Evolutionary conservation across 2,113 vertebrate species (phyloP), one percentile per base, ranked within the genome.

Genomic region (Sapayoa aenigma): DNA sequence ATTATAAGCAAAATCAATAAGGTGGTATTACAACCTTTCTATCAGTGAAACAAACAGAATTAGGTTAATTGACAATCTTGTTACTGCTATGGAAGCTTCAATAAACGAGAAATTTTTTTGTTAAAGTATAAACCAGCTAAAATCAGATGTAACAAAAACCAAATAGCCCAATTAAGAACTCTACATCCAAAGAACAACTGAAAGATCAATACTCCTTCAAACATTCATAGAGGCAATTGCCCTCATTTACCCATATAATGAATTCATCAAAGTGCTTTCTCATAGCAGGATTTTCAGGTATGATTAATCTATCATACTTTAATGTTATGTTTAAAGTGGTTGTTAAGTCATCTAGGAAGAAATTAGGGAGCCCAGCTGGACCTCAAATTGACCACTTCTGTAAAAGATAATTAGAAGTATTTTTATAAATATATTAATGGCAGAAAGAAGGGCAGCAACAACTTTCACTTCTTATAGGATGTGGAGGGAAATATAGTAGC

Each of bases 21-120:
- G 46, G 62, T 74, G 78, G 53, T 76, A 94, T 94, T 88, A 91
- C 78, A 97, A 93, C 87, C 90, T 94, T 96, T 97, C 55, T 94
- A 74, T 80, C 84, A 93, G 83, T 42, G 89, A 87, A 96, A 96
- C 88, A 87, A 97, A 89, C 53, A 95, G 88, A 93, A 96, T 96
- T 96, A 94, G 14, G 42, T 76, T 95, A 94, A 96, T 97, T 88
- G 80, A 96, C 95, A 97, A 96, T 96, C 95, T 98, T 44, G 47
- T 97, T 97, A 97, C 90, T 87, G 53, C 50, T 83, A 42, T 49
- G 84, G 87, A 94, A 91, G 25, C 96, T 92, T 92, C 92, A 94
- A 92, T 96, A 97, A 97, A 96, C 80, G 67, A 50, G 55, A 96
- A 77, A 39, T 19, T 89, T 93, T 94, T 94, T n/a, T 89, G 31